Evolutionary conservation across 2,113 vertebrate genomes (phyloP).

Genomic region (Alaudala cheleensis): DNA sequence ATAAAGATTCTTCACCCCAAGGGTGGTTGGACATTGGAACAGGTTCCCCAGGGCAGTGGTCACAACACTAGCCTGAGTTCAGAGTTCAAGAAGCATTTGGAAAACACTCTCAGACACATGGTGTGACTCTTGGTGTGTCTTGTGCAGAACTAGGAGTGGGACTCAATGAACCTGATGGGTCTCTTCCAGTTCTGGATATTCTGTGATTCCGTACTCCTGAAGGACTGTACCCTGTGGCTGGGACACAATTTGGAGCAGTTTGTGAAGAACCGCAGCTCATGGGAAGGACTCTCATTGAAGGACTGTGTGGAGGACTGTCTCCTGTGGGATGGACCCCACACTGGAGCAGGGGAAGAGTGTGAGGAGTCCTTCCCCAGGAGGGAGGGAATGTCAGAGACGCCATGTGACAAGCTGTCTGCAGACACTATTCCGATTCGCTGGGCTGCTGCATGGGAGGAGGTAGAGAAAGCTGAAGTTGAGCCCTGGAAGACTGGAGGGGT

Average conservation of each 20-base stretch:
- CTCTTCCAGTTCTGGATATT: neutral
- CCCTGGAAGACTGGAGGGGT: neutral
- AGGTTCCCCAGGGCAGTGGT: neutral
- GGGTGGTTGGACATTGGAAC: neutral
- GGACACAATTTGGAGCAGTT: neutral
- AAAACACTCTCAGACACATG: too few relatives aligned
- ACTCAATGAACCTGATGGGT: neutral
- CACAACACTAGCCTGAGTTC: neutral
- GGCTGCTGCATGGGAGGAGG: neutral
- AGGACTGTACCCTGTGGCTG: neutral
- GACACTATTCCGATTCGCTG: neutral
- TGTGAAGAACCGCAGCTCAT: neutral
- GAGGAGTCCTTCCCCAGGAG: neutral
- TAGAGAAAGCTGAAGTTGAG: neutral
- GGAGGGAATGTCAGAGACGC: neutral
- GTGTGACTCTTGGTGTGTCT: neutral
- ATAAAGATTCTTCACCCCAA: neutral
- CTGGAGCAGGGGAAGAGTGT: neutral
- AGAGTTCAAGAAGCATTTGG: neutral
- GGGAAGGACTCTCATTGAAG: neutral
- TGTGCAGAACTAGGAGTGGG: neutral
- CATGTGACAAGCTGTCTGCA: accelerated
- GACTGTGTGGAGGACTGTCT: neutral
- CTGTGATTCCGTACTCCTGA: neutral
- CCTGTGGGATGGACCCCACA: neutral